Evolutionary conservation across 2,113 vertebrate genomes (phyloP).

Genomic region (Odontesthes bonariensis): DNA sequence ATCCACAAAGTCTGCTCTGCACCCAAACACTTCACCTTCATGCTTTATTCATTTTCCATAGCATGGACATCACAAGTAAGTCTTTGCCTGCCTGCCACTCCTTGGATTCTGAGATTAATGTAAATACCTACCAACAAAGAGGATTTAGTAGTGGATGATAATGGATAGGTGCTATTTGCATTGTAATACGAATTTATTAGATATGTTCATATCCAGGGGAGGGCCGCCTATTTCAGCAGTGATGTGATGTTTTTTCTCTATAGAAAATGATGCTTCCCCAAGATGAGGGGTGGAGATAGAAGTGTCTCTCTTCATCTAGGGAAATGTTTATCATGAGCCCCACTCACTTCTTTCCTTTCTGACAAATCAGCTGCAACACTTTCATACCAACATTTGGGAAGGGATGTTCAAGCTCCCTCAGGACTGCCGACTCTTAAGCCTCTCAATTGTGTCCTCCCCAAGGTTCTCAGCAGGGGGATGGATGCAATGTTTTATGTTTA

Average conservation of each 20-base stretch:
- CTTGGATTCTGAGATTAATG: conserved; percentile 54
- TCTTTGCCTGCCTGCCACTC: conserved; percentile 46
- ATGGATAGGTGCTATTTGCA: conserved; percentile 66
- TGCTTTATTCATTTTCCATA: conserved; percentile 74
- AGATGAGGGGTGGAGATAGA: conserved; percentile 51
- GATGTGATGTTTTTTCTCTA: conserved; percentile 51
- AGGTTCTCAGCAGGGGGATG: conserved; percentile 31
- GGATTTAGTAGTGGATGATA: conserved; percentile 52
- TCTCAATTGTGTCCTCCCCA: conserved; percentile 44
- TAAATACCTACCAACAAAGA: conserved; percentile 61
- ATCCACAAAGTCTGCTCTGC: conserved; percentile 38
- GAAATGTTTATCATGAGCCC: conserved; percentile 63
- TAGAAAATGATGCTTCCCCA: conserved; percentile 33
- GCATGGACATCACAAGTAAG: conserved; percentile 58
- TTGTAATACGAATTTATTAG: conserved; percentile 62
- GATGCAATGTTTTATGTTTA: conserved; percentile 60
- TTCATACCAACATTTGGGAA: conserved; percentile 53
- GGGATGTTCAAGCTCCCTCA: conserved; percentile 28
- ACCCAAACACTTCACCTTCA: conserved; percentile 66
- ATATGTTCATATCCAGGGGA: conserved; percentile 24
- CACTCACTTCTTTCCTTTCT: conserved; percentile 29
- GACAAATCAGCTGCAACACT: conserved; percentile 55
- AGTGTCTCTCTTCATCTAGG: conserved; percentile 63
- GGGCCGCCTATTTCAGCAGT: conserved; percentile 28
- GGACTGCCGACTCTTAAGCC: conserved; percentile 44